phyloP scores from a whole-genome alignment of 2,113 vertebrate genomes.

The Chloebia gouldiae region DNA sequence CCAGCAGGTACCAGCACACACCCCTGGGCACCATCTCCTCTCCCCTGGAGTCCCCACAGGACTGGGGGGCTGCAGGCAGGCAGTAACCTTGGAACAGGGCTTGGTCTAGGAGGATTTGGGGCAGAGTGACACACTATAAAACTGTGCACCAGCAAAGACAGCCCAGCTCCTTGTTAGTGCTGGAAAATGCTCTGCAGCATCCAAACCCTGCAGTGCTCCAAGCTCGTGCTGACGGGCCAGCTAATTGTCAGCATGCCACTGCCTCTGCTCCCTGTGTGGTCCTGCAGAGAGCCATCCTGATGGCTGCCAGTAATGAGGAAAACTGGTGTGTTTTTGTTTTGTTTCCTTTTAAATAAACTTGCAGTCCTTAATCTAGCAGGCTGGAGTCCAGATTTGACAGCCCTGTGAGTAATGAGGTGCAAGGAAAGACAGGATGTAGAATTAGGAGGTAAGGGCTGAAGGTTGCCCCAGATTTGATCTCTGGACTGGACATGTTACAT shows the following conservation, averaged over 20 bases:
- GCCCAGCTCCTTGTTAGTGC: neutral
- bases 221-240: neutral
- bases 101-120: neutral
- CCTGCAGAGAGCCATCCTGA: neutral
- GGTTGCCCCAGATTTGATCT: neutral
- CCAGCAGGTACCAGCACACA: neutral
- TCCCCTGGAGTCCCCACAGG: neutral
- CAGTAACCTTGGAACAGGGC: neutral
- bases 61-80: neutral
- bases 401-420: slow-evolving; percentile 46
- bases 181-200: neutral
- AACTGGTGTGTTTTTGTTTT: slow-evolving; percentile 25
- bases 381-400: slow-evolving; percentile 24
- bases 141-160: neutral
- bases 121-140: rapidly evolving
- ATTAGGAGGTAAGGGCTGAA: slow-evolving; percentile 40
- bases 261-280: slow-evolving; percentile 51
- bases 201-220: neutral
- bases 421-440: slow-evolving; percentile 27
- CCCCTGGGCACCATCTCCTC: neutral
- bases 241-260: neutral
- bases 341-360: slow-evolving; percentile 56
- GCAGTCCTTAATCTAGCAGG: slow-evolving; percentile 19
- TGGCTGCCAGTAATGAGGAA: slow-evolving; percentile 32
- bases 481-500: neutral